Conservation (phyloP, 2,888 invertebrate species). For the Lithophane ornitopus region DNA sequence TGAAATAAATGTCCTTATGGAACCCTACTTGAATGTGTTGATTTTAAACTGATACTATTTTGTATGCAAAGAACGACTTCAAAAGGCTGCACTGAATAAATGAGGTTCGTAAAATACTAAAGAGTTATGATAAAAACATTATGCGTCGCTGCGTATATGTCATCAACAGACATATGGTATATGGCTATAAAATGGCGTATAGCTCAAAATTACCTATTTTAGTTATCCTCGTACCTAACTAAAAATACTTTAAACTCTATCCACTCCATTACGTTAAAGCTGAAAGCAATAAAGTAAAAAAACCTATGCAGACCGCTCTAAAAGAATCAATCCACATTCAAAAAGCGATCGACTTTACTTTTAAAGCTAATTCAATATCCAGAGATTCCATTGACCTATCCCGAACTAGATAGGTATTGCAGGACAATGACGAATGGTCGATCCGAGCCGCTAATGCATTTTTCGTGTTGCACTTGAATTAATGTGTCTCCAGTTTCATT, state of each 20-base stretch:
- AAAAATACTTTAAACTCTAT: not conserved
- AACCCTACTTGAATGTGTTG: slow-evolving; percentile 65
- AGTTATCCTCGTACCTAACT: too few species aligned
- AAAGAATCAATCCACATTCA: slow-evolving; percentile 34
- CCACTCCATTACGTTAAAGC: slow-evolving; percentile 10
- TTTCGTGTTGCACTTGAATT: slow-evolving; percentile 91
- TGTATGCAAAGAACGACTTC: slow-evolving; percentile 29
- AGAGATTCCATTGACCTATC: slow-evolving; percentile 51
- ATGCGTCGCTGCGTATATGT: not conserved
- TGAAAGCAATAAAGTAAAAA: slow-evolving; percentile 6
- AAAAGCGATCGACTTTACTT: slow-evolving; percentile 37
- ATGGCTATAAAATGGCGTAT: not conserved
- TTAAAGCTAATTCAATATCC: slow-evolving; percentile 59
- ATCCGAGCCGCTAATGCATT: slow-evolving; percentile 86
- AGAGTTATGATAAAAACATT: slow-evolving; percentile 16
- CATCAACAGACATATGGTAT: slow-evolving; percentile 5
- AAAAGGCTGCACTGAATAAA: slow-evolving; percentile 39
- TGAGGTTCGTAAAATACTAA: slow-evolving; percentile 23
- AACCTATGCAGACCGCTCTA: not conserved
- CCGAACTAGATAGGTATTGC: slow-evolving; percentile 66
- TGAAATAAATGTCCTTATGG: slow-evolving; percentile 84
- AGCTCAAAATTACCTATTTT: slow-evolving; percentile 8
- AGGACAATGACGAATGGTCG: slow-evolving; percentile 86
- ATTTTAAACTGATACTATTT: slow-evolving; percentile 40
- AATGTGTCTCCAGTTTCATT: slow-evolving; percentile 83